A percentile compares a stretch with the other conserved stretches of the same genome.
Conservation (phyloP, 2,113 vertebrate species). For the Cacatua alba region DNA sequence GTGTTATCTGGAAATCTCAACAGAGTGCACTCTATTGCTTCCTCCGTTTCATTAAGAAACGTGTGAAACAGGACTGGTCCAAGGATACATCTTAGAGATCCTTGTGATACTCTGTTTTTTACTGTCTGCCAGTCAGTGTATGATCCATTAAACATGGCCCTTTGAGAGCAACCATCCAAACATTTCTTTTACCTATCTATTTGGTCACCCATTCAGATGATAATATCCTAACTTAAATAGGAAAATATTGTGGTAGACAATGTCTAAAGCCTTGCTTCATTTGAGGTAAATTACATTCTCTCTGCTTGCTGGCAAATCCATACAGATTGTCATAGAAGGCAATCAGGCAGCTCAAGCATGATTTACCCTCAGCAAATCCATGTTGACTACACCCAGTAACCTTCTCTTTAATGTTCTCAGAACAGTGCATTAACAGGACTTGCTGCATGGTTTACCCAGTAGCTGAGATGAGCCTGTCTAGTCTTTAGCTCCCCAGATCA, state of each 20-base stretch:
- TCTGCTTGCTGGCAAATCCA: fast-evolving
- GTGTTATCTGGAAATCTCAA: neutral
- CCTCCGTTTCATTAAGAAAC: neutral
- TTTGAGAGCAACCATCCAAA: neutral
- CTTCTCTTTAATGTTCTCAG: neutral
- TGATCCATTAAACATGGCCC: too few relatives aligned
- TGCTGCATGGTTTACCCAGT: neutral
- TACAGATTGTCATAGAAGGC: neutral
- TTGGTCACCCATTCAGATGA: neutral
- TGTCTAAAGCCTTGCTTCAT: neutral
- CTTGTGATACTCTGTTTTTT: neutral
- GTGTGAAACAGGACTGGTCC: neutral
- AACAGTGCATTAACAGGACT: neutral
- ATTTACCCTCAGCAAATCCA: neutral
- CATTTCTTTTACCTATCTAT: neutral
- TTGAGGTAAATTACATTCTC: neutral
- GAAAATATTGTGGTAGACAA: neutral
- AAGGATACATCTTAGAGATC: neutral
- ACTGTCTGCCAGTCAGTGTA: too few relatives aligned
- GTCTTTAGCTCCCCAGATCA: neutral
- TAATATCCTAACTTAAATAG: neutral
- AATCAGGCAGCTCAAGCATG: neutral
- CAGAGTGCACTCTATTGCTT: neutral
- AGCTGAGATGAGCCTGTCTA: neutral
- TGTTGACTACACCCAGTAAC: neutral